Base-by-base conservation (phyloP, 2,797 vertebrate genomes). In the Setipinna tenuifilis region DNA sequence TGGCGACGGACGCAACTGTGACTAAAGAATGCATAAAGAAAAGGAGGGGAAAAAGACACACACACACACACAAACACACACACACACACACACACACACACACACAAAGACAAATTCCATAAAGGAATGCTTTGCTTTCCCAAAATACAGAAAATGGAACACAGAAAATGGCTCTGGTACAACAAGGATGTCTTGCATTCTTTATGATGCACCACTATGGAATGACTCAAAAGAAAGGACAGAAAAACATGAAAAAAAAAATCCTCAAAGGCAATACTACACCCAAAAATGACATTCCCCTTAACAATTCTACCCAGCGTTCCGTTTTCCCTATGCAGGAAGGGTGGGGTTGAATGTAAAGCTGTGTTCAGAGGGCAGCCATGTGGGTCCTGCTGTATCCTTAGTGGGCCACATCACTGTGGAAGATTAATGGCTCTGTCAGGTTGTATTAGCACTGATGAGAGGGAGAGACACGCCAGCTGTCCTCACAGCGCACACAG, bases 21-120 rank as follows among this genome's bases (percentile, higher is more conserved):
- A 87, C 84, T 68, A 46, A 93, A 88, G 85, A 93, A 93, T 94
- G 87, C 89, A 86, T 82, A 82, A 86, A 86, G 85, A 84, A 89
- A 85, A 89, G 1, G 84, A 71, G 84, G 87, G 86, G 28, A 17
- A 41, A 75, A 35, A n/a, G n/a, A n/a, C n/a, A n/a, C n/a, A n/a
- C n/a, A n/a, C n/a, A n/a, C n/a, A n/a, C n/a, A n/a, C n/a, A 48
- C 10, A 75, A 19, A 35, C 4, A 6, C n/a, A n/a, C n/a, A n/a
- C n/a, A n/a, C n/a, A n/a, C n/a, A n/a, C n/a, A n/a, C n/a, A n/a
- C n/a, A n/a, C n/a, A n/a, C n/a, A n/a, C n/a, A n/a, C n/a, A n/a
- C n/a, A n/a, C n/a, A n/a, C n/a, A n/a, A n/a, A n/a, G n/a, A n/a
- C n/a, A 31, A 75, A 75, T 75, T 75, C 25, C 6, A 14, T 23